Base-by-base conservation (phyloP, 2,797 vertebrate species). In the Loris lydekkerianus region DNA sequence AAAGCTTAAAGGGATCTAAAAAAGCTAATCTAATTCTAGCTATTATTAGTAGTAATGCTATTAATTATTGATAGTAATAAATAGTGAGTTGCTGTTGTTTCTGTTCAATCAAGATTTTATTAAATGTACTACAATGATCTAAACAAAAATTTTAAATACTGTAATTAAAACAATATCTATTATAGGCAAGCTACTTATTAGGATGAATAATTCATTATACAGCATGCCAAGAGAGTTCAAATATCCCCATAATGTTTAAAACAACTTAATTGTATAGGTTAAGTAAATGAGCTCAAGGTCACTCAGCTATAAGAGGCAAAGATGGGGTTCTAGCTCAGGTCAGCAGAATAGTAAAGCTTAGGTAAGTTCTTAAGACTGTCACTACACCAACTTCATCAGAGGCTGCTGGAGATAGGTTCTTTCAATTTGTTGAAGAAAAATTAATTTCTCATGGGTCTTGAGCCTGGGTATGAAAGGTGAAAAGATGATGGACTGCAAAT, bases 51-150 rank as follows among this genome's bases (percentile, higher is more conserved):
- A 77, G 10, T 43, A 78, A 53, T 43, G 70, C 27, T 81, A 72
- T 58, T 40, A 46, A 72, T 58, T 92, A 70, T 61, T 70, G 25
- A 70, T 53, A 81, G 3, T 53, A 86, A 86, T 60, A 85, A 80
- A 67, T 78, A 72, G 82, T 70, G 60, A 14, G 14, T 21, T 83
- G 21, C 17, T 87, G 1, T 27, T 29, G 63, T 76, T 94, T 65
- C 80, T 85, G 9, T 82, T 63, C 86, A 60, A 80, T 85, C 13
- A 31, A 61, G 34, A 76, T 94, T 88, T 91, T 89, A 72, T 46
- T 85, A 21, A 80, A 34, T 46, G 15, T 60, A 40, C 46, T 58
- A 92, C 10, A 89, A 75, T 81, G 43, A 77, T 25, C 17, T 70
- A 92, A 49, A 49, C 70, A 95, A 65, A 89, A 70, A 31, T 75